These are phyloP conservation scores for Platygyra sinensis DNA, from an alignment of 64 coral and sea anemone genomes.

Conservation along the genomic window DNA sequence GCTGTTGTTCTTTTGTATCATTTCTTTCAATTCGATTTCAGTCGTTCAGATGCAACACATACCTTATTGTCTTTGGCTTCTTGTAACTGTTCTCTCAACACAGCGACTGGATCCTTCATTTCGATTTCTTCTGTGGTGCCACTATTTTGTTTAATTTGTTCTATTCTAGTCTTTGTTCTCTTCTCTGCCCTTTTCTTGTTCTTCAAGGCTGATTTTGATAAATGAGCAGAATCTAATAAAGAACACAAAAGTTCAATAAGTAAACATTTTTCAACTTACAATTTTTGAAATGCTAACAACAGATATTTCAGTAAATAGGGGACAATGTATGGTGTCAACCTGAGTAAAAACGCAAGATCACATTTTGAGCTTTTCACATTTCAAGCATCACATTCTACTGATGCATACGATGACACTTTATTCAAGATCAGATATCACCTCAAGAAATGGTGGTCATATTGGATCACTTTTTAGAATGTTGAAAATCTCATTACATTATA, in stretches of 20 bases:
- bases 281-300: neutral
- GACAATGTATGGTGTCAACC: too few species aligned
- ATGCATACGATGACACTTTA: too few species aligned
- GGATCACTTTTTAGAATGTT: too few species aligned
- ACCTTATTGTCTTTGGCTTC: conserved; percentile 89
- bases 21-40: too few species aligned
- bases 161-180: conserved; percentile 58
- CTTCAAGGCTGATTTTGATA: conserved; percentile 69
- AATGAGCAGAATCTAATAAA: conserved; percentile 30
- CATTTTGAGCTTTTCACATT: too few species aligned
- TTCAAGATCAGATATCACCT: too few species aligned
- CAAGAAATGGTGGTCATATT: too few species aligned
- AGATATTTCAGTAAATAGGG: neutral
- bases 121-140: conserved; percentile 50
- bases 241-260: neutral
- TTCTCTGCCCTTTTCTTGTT: conserved; percentile 88
- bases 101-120: conserved; percentile 67
- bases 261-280: neutral
- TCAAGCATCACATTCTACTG: too few species aligned
- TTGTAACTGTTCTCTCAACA: conserved; percentile 74
- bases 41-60: neutral
- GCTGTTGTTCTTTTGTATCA: too few species aligned
- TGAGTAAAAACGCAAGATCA: too few species aligned
- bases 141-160: conserved; percentile 65
- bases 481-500: too few species aligned